These are phyloP conservation scores for Plagodis dolabraria DNA, from an alignment of 2,888 invertebrate genomes.

Conservation along the genomic window DNA sequence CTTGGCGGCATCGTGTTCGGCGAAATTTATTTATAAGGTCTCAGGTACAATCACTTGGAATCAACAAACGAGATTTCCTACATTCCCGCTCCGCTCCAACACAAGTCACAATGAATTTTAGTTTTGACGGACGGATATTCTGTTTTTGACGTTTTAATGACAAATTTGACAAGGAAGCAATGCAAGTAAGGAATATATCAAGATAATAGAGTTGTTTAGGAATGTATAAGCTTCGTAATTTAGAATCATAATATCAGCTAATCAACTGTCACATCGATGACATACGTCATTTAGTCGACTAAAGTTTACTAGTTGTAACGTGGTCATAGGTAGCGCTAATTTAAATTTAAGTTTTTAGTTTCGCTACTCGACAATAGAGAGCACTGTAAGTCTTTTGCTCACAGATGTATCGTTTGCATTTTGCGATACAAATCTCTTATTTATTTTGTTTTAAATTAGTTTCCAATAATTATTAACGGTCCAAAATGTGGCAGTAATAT, in stretches of 20 bases:
- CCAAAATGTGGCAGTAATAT: no score
- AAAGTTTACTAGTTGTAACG: constrained; percentile 8
- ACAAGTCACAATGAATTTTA: constrained; percentile 47
- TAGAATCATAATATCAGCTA: no score
- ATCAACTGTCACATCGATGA: no score
- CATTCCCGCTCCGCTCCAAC: constrained; percentile 74
- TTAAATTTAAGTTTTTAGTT: constrained; percentile 43
- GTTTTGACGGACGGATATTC: constrained; percentile 1
- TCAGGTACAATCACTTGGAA: constrained; percentile 78
- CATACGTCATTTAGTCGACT: no score
- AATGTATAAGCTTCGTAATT: no score
- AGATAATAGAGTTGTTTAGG: no score
- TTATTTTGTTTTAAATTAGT: no score
- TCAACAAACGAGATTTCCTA: constrained; percentile 77
- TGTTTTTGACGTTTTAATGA: constrained; percentile 42
- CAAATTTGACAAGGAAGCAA: no score
- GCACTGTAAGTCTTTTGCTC: constrained; percentile 14
- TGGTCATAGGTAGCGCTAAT: constrained; percentile 28
- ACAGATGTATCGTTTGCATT: no score
- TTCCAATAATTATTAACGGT: no score
- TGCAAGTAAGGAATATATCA: no score
- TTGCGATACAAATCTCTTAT: no score
- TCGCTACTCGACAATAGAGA: constrained; percentile 47
- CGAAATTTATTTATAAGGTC: constrained; percentile 77
- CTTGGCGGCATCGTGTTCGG: constrained; percentile 81